Evolutionary conservation across 1,140 invertebrate species (phyloP), one percentile per base, ranked within the genome.

Genomic region (Plutomurus gul): DNA sequence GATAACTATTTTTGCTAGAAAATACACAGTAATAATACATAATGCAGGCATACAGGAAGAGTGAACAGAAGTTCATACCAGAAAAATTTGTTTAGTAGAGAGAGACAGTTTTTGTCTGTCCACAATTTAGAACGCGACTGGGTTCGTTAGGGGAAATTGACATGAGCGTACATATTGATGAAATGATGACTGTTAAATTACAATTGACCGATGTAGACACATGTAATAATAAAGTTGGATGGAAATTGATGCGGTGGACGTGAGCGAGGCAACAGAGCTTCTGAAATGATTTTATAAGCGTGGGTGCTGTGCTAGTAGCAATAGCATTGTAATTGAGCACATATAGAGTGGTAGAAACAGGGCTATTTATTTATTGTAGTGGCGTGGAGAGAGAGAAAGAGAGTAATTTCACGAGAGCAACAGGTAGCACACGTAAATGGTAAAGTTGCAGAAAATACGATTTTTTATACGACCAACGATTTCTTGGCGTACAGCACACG

Each of bases 401-500:
- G 36, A 51, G 47, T 51, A 51, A 65, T 65, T 33, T 65, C 25
- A 65, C n/a, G 56, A 36, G 56, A 65, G 56, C 56, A 65, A 65
- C 56, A 65, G 56, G 56, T 65, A 65, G 56, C 56, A 65, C 56
- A 65, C 36, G 56, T 27, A 30, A 65, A 65, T 27, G 56, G n/a
- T n/a, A n/a, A n/a, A n/a, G n/a, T n/a, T n/a, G 16, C 27, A 65
- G 25, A 65, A 65, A 65, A 33, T 65, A 25, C 27, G 27, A 65
- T 65, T 33, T 65, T 65, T 65, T 33, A 65, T 65, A 10, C 56
- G 16, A 65, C n/a, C n/a, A n/a, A n/a, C n/a, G n/a, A n/a, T n/a
- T n/a, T n/a, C n/a, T 33, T 65, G 56, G 36, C 56, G 27, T n/a
- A n/a, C 5, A 65, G 56, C 56, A 65, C 56, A 65, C 30, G 56